Evolutionary conservation across 2,888 invertebrate species (phyloP), one percentile per base, ranked within the genome.

Genomic region (Zaprionus obscuricornis): DNA sequence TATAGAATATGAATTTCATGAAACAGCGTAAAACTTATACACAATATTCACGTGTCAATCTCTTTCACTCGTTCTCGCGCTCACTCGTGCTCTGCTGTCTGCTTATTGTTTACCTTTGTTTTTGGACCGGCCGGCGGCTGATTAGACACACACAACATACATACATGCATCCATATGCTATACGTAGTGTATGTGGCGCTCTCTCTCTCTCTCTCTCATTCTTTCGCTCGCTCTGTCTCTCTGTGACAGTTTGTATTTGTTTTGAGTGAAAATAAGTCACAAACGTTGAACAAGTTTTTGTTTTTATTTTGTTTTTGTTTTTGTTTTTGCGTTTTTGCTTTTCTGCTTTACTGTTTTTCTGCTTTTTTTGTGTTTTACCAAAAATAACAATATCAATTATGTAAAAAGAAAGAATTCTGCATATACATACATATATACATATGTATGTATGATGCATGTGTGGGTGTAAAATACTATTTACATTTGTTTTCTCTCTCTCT

Each of bases 211-310:
- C n/a, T n/a, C 14, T 24, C 39, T 13, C 39, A 3, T 13, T 29
- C 7, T 33, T 11, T 33, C 49, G 7, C 24, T 40, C 14, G 42
- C 36, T 10, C 22, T 26, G 26, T 29, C 50, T 33, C 10, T n/a
- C 22, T 31, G 6, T 11, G 2, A 4, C 5, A 6, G 2, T 8
- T 3, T 0, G 14, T 42, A 6, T 8, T 51, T 68, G 40, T 56
- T 54, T 66, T 72, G 62, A 69, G 60, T 66, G 60, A 8, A 59
- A 69, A 11, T n/a, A n/a, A n/a, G n/a, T n/a, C n/a, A n/a, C 4
- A 31, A 1, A 8, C 4, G 7, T n/a, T 11, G 11, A 18, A 20
- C 34, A 11, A 43, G 16, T 20, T 60, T n/a, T 50, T 66, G 58
- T 58, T 66, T 47, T 58, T 60, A 55, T 22, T 29, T 6, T 6